These are phyloP conservation scores for Euleptes europaea DNA, from an alignment of 2,113 vertebrate species.

Conservation along the genomic window DNA sequence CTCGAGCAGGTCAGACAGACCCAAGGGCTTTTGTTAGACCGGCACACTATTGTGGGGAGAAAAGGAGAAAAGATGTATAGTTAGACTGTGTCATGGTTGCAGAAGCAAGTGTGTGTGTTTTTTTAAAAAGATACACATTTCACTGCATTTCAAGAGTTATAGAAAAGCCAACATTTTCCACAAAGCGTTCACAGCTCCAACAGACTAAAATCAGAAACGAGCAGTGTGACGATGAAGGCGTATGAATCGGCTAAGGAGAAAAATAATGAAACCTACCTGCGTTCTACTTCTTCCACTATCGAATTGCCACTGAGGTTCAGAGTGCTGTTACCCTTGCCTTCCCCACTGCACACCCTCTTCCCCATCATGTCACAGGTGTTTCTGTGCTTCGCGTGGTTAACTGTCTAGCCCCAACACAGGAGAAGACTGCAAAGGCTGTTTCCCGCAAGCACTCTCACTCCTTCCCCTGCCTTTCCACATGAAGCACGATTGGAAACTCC, in stretches of 20 bases:
- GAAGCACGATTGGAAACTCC: neutral
- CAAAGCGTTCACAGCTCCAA: neutral
- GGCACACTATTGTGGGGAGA: conserved; percentile 82
- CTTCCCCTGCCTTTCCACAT: neutral
- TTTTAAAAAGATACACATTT: neutral
- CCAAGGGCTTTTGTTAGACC: conserved; percentile 98
- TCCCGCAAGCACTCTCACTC: too few relatives aligned
- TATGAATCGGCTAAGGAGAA: too few relatives aligned
- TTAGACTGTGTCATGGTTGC: neutral
- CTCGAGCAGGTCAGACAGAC: conserved; percentile 94
- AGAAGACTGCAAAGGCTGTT: too few relatives aligned
- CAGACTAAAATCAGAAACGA: neutral
- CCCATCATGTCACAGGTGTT: neutral
- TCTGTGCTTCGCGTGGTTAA: neutral
- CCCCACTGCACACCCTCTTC: neutral
- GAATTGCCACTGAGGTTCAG: too few relatives aligned
- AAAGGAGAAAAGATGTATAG: conserved; percentile 37
- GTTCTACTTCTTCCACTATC: neutral
- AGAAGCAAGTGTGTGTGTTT: neutral
- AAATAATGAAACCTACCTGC: too few relatives aligned
- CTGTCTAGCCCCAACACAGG: neutral
- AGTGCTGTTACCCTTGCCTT: too few relatives aligned
- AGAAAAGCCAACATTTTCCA: neutral
- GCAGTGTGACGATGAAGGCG: too few relatives aligned
- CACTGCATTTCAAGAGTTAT: neutral